Conservation (phyloP, 2,113 vertebrate species). For the Rhinolophus ferrumequinum region DNA sequence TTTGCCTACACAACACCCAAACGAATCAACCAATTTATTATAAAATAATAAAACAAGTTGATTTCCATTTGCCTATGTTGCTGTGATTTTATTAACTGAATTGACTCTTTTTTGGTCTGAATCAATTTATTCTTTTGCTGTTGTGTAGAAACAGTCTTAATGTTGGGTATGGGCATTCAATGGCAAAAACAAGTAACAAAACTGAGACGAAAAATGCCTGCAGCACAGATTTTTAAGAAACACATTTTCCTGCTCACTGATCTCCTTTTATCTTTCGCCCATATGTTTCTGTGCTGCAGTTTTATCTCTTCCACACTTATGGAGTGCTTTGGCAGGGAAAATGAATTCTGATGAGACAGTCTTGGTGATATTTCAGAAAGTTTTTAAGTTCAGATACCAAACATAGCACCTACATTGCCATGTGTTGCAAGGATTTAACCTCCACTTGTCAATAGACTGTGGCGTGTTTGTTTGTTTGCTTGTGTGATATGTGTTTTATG, state of each 20-base stretch:
- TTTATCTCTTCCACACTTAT: slow-evolving; percentile 70
- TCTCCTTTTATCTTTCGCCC: slow-evolving; percentile 59
- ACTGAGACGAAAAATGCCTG: slow-evolving; percentile 78
- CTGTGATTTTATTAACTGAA: slow-evolving; percentile 53
- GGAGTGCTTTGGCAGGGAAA: slow-evolving; percentile 46
- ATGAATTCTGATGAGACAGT: slow-evolving; percentile 18
- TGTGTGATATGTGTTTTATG: not conserved
- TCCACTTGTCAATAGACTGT: not conserved
- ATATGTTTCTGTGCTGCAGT: slow-evolving; percentile 49
- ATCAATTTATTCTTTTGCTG: slow-evolving; percentile 62
- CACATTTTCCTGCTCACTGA: slow-evolving; percentile 78
- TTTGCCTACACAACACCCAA: not conserved
- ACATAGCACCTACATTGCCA: not conserved
- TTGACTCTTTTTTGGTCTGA: slow-evolving; percentile 29
- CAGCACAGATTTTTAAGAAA: slow-evolving; percentile 77
- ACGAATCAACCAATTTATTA: slow-evolving; percentile 13
- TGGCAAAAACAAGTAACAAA: slow-evolving; percentile 77
- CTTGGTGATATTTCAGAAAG: slow-evolving; percentile 31
- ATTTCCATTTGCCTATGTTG: not conserved
- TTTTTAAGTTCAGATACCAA: slow-evolving; percentile 57
- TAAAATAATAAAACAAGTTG: slow-evolving; percentile 27
- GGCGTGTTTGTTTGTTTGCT: slow-evolving; percentile 40
- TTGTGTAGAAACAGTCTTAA: slow-evolving; percentile 65
- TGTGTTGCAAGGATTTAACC: slow-evolving; percentile 2
- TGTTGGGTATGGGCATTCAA: slow-evolving; percentile 69